Evolutionary conservation across 2,797 vertebrate genomes (phyloP), one percentile per base, ranked within the genome.

Genomic region (Alectoris magna): DNA sequence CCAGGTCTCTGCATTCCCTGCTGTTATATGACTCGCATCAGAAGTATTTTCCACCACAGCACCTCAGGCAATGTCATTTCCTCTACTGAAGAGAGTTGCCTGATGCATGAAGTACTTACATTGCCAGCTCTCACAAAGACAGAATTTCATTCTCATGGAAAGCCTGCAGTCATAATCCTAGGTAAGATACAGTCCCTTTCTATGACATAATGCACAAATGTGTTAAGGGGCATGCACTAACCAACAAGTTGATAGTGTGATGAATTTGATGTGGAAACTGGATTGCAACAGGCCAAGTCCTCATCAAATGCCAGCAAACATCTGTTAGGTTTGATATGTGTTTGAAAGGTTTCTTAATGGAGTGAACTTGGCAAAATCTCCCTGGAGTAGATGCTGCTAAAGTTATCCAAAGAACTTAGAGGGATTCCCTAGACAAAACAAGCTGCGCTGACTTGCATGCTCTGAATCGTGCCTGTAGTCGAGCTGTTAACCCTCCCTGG

Each of bases 261-360:
- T 78, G 55, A 86, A 78, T 81, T 81, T 69, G 36, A 70, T 34
- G 36, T 3, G 16, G 67, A 91, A 93, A 66, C 38, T 63, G 19
- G 59, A 69, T 5, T 55, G 55, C 49, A 91, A 66, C 13, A 66
- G 55, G 68, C 39, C 29, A 69, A 81, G 23, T 51, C 69, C 5
- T 63, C 29, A 23, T 12, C 43, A 74, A 67, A 90, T 90, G 51
- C 39, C 51, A 84, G 67, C 26, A 87, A 93, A 70, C 55, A 76
- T 64, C 62, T 83, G 53, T 64, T 75, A 90, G 83, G 34, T 46
- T 81, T 70, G 46, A 51, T 56, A 77, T 81, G 9, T 3, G 18
- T 56, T 88, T 90, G 58, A 67, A 86, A 88, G 46, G 46, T 72
- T 95, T 88, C 76, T 62, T 80, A 43, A 80, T n/a, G 49, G 6